Base-by-base conservation (phyloP, 2,113 vertebrate species). In the Lipotes vexillifer region DNA sequence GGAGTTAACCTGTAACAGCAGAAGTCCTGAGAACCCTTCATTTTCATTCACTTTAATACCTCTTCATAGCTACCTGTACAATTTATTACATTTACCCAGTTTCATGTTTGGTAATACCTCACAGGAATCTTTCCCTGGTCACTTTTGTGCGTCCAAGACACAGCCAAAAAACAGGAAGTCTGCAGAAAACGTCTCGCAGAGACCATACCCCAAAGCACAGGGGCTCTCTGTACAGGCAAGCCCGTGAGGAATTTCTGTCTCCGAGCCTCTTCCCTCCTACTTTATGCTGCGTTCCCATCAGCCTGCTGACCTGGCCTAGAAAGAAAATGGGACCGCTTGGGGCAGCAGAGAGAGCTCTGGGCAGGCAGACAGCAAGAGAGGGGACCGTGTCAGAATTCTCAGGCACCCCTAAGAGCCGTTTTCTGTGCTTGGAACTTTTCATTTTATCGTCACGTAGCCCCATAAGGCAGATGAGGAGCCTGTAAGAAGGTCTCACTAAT, bases 11-110 rank as follows among this genome's bases (percentile, higher is more conserved):
- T 20, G 72, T 59, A 52, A 52, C 49, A 80, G 33, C 59, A 82
- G 10, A 65, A 65, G 65, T 33, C 61, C 25, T 13, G 38, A 75
- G 68, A 88, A 84, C 63, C 5, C 80, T 55, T 15, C 6, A 0
- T 66, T 97, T 87, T 69, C n/a, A 25, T 57, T 68, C 11, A 59
- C 74, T 88, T 63, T 82, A 12, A 13, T 68, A 89, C 38, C 20
- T 49, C 0, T n/a, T 65, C 41, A 52, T 66, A 57, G 25, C 78
- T 57, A 27, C 66, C 63, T 81, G 2, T 11, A 20, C 36, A n/a
- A 13, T 71, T 65, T 29, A 27, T 52, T 27, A 11, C 31, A 17
- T 46, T 90, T 78, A 33, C 52, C 20, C 46, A 15, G 29, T 65
- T 74, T 94, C 36, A 9, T 20, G 23, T 52, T 36, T 44, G 29